These are phyloP conservation scores for Umimayanthus chanpuru DNA, from an alignment of 92 coral and sea anemone species.

Conservation along the genomic window DNA sequence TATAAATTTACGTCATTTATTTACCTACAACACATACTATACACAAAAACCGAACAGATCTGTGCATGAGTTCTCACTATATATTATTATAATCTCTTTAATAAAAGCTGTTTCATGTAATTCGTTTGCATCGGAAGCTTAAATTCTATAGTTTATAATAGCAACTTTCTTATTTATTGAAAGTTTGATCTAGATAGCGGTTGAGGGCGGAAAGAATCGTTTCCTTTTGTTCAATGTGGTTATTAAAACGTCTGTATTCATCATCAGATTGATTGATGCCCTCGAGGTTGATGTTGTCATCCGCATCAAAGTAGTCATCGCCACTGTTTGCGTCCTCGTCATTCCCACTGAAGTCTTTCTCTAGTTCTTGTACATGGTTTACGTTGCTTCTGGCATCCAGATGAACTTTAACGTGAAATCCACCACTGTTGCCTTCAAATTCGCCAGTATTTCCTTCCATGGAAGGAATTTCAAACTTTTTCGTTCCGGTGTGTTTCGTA, in stretches of 20 bases:
- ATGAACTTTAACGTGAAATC: conserved; percentile 35
- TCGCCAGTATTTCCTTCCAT: conserved; percentile 23
- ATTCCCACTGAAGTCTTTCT: conserved; percentile 4
- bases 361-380: conserved; percentile 1
- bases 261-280: background rate
- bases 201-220: conserved; percentile 31
- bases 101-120: too few species aligned
- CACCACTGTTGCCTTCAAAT: conserved; percentile 7
- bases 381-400: conserved; percentile 31
- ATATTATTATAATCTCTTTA: too few species aligned
- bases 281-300: background rate
- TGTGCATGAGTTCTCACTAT: background rate
- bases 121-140: background rate
- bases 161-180: background rate
- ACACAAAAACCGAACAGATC: background rate
- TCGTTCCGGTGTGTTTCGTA: background rate
- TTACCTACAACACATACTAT: too few species aligned
- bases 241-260: conserved; percentile 23
- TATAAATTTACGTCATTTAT: too few species aligned
- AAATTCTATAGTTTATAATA: background rate
- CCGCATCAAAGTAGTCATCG: conserved; percentile 1
- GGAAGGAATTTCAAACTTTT: conserved; percentile 33
- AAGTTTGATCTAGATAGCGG: conserved; percentile 32
- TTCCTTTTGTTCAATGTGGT: conserved; percentile 20
- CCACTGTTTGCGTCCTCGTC: background rate